Percentiles rank a stretch among this genome's conserved stretches.
Evolutionary conservation across 2,888 invertebrate species (phyloP).

Genomic region (Drepana falcataria): DNA sequence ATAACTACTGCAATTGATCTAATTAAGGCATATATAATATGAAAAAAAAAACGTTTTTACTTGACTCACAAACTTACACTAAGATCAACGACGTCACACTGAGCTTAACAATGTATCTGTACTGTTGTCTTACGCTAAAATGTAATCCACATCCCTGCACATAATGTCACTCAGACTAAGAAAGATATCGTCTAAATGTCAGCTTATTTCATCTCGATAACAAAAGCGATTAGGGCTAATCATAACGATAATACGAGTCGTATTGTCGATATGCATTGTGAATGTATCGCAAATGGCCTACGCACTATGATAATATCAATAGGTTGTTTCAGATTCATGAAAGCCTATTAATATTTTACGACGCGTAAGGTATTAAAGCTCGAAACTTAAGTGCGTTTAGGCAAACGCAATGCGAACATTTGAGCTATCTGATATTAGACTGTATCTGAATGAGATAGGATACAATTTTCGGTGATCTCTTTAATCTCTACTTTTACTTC

Average conservation of each 20-base stretch:
- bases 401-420: not conserved
- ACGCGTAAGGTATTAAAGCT: conserved; percentile 8
- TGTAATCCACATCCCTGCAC: too few species aligned
- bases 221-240: not conserved
- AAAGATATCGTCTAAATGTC: not conserved
- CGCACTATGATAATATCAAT: conserved; percentile 22
- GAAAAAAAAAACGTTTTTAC: too few species aligned
- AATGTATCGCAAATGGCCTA: conserved; percentile 17
- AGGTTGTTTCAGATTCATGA: conserved; percentile 17
- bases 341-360: conserved; percentile 27
- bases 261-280: conserved; percentile 6
- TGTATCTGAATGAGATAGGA: not conserved
- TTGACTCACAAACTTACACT: too few species aligned
- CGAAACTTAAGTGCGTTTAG: conserved; percentile 7
- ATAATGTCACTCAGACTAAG: too few species aligned
- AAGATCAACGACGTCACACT: too few species aligned
- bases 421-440: not conserved
- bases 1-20: too few species aligned
- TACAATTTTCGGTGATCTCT: not conserved
- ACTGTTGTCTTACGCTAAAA: too few species aligned
- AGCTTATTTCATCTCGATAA: not conserved
- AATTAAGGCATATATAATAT: too few species aligned
- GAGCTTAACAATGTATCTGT: too few species aligned
- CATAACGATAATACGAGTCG: not conserved
- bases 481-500: not conserved